phyloP scores from a whole-genome alignment of 2,888 invertebrate genomes.

The Lycaena phlaeas region DNA sequence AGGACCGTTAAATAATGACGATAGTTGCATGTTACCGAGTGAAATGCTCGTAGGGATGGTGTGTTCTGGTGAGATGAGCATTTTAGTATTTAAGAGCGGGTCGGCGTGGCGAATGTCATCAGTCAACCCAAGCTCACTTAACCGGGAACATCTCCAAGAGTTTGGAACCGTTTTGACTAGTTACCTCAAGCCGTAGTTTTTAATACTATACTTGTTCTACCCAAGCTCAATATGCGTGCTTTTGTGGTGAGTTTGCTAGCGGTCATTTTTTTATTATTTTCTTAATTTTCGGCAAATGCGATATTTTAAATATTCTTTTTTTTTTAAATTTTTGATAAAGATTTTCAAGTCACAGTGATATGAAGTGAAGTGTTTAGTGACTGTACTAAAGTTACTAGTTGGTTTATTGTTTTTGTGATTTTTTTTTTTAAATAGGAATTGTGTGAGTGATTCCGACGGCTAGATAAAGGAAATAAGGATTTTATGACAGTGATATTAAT shows the following conservation, averaged over 20 bases:
- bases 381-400: not conserved
- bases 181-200: slow-evolving; percentile 29
- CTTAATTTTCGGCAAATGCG: slow-evolving; percentile 40
- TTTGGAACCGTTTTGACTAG: slow-evolving; percentile 36
- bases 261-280: slow-evolving; percentile 20
- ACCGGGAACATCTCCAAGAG: slow-evolving; percentile 55
- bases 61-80: slow-evolving; percentile 68
- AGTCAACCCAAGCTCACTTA: slow-evolving; percentile 60
- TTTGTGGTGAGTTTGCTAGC: slow-evolving; percentile 62
- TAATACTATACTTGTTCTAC: slow-evolving; percentile 26
- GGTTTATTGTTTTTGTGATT: slow-evolving; percentile 8
- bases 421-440: slow-evolving; percentile 1
- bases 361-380: slow-evolving; percentile 49
- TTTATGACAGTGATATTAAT: too few relatives aligned
- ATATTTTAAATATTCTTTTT: too few relatives aligned
- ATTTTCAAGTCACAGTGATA: slow-evolving; percentile 29
- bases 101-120: slow-evolving; percentile 65
- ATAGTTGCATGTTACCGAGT: slow-evolving; percentile 63
- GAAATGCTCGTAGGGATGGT: slow-evolving; percentile 70
- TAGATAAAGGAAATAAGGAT: not conserved
- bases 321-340: slow-evolving; percentile 16
- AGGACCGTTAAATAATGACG: slow-evolving; percentile 70
- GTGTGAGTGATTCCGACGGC: not conserved
- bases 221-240: slow-evolving; percentile 61
- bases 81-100: slow-evolving; percentile 69